These are phyloP conservation scores for Caradrina kadenii DNA, from an alignment of 2,888 invertebrate species.

Conservation along the genomic window DNA sequence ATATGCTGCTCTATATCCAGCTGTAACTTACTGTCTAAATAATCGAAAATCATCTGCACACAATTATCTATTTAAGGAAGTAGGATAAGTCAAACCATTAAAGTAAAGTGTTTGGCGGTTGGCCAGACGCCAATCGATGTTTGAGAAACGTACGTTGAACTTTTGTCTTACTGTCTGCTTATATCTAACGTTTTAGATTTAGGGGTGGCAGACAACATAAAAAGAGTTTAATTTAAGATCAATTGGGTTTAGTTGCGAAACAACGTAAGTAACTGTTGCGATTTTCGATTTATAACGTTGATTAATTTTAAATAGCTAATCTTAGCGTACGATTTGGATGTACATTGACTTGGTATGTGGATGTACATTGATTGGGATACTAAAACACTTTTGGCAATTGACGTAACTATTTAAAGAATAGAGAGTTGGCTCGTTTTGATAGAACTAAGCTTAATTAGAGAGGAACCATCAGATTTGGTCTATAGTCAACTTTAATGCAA, in stretches of 20 bases:
- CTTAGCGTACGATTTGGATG: too few relatives aligned
- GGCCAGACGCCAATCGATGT: constrained; percentile 85
- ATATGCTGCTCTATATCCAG: not conserved
- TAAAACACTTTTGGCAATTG: too few relatives aligned
- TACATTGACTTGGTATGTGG: too few relatives aligned
- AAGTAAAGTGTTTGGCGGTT: constrained; percentile 85
- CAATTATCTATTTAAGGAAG: constrained; percentile 86
- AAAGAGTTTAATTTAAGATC: not conserved
- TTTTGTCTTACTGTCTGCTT: constrained; percentile 74
- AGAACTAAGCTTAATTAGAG: too few relatives aligned
- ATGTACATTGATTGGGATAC: too few relatives aligned
- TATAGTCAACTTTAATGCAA: not conserved
- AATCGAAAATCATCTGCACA: constrained; percentile 50
- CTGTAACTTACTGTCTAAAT: constrained; percentile 24
- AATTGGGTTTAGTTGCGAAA: not conserved
- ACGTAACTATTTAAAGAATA: too few relatives aligned
- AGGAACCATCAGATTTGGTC: not conserved
- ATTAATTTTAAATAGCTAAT: too few relatives aligned
- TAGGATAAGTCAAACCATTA: constrained; percentile 81
- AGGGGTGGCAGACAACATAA: constrained; percentile 19
- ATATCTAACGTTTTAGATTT: constrained; percentile 41
- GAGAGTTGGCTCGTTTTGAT: too few relatives aligned
- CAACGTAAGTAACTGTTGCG: too few relatives aligned
- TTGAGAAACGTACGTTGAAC: constrained; percentile 82
- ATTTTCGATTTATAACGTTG: too few relatives aligned